A percentile compares a stretch with the other conserved stretches of the same genome.
Conservation (phyloP, 2,888 invertebrate species). For the Elysia crispata region DNA sequence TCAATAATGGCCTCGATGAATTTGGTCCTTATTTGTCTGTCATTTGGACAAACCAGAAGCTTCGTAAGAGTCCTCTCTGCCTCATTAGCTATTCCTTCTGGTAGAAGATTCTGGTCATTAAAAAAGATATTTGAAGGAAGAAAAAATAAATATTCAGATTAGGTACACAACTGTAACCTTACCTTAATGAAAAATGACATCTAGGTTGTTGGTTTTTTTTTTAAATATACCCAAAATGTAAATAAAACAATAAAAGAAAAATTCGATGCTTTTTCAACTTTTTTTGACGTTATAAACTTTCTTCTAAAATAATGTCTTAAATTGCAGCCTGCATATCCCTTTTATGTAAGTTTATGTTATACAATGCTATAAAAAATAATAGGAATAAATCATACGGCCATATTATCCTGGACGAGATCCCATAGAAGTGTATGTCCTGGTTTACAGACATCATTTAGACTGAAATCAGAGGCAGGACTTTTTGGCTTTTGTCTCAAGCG, state of each 20-base stretch:
- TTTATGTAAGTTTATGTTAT: background rate
- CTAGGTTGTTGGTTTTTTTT: no score
- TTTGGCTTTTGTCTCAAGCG: slow-evolving; percentile 36
- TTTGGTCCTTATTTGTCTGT: slow-evolving; percentile 92
- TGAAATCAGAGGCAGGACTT: slow-evolving; percentile 73
- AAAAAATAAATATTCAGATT: no score
- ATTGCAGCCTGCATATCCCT: background rate
- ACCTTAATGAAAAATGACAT: background rate
- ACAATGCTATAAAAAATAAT: background rate
- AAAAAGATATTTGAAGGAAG: no score
- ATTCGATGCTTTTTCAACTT: background rate
- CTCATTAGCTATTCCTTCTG: slow-evolving; percentile 93
- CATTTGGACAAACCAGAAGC: slow-evolving; percentile 89
- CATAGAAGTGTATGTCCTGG: slow-evolving; percentile 94
- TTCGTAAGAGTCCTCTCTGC: slow-evolving; percentile 95
- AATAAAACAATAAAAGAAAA: no score
- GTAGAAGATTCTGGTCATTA: slow-evolving; percentile 86
- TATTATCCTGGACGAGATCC: slow-evolving; percentile 91
- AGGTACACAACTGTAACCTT: no score
- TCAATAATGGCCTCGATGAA: slow-evolving; percentile 96
- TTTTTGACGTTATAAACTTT: background rate
- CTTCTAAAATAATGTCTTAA: background rate
- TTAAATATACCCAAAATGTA: no score
- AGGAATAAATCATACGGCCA: slow-evolving; percentile 63
- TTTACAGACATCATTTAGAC: slow-evolving; percentile 84